phyloP scores from a whole-genome alignment of 2,113 vertebrate species.

The Mugil cephalus region DNA sequence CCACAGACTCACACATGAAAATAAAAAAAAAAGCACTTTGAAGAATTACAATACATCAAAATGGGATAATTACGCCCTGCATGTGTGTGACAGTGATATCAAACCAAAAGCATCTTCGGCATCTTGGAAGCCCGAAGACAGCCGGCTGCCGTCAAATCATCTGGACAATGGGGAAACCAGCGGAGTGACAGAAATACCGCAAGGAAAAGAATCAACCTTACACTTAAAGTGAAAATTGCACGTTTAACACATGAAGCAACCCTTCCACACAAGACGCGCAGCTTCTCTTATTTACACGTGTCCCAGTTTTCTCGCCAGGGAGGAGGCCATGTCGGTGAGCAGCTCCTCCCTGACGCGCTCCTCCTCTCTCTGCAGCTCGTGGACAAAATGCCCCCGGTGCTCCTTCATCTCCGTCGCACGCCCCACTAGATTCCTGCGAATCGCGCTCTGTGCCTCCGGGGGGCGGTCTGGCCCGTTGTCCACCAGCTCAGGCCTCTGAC shows the following conservation, averaged over 20 bases:
- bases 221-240: slow-evolving; percentile 32
- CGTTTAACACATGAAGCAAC: slow-evolving; percentile 19
- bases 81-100: neutral
- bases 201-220: slow-evolving; percentile 3
- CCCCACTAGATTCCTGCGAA: slow-evolving; percentile 48
- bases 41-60: slow-evolving; percentile 11
- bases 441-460: slow-evolving; percentile 8
- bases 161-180: slow-evolving; percentile 31
- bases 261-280: neutral
- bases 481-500: slow-evolving; percentile 72
- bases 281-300: slow-evolving; percentile 33
- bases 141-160: slow-evolving; percentile 22
- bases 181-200: slow-evolving; percentile 32
- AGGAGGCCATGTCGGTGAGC: slow-evolving; percentile 69
- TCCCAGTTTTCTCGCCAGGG: slow-evolving; percentile 62
- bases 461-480: slow-evolving; percentile 42
- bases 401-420: slow-evolving; percentile 62
- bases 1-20: neutral
- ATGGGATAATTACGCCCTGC: neutral
- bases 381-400: slow-evolving; percentile 66
- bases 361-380: slow-evolving; percentile 76
- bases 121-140: slow-evolving; percentile 26
- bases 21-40: neutral
- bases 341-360: slow-evolving; percentile 69
- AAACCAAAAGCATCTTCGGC: slow-evolving; percentile 36